These are phyloP conservation scores for Odobenus rosmarus DNA, from an alignment of 2,113 vertebrate species.

Conservation along the genomic window DNA sequence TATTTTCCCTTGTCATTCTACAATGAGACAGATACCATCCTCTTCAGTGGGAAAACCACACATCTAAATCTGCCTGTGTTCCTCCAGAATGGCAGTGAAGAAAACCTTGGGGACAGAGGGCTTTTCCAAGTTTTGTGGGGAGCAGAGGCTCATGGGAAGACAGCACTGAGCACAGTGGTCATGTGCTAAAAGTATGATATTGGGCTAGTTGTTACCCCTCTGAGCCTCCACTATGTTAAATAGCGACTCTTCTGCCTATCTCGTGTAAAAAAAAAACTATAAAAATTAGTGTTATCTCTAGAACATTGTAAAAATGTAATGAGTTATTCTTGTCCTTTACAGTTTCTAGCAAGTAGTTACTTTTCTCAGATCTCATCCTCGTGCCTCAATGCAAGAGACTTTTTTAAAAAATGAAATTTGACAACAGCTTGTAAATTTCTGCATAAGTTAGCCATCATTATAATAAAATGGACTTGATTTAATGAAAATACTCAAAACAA, in stretches of 20 bases:
- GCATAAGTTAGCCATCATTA: neutral
- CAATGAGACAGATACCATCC: neutral
- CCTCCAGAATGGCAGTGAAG: neutral
- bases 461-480: conserved; percentile 25
- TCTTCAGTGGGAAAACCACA: conserved; percentile 8
- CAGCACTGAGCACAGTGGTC: neutral
- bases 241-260: neutral
- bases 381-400: neutral
- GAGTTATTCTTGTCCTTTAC: neutral
- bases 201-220: neutral
- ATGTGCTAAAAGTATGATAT: neutral
- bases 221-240: neutral
- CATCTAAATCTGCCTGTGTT: neutral
- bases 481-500: neutral
- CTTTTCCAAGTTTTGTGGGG: neutral
- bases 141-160: neutral
- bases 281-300: neutral
- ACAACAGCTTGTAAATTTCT: neutral
- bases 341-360: neutral
- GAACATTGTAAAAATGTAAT: neutral
- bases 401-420: neutral
- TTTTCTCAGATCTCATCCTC: neutral
- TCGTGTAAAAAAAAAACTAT: neutral
- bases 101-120: neutral
- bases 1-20: neutral